phyloP scores from a whole-genome alignment of 2,888 invertebrate genomes.

The Melinaea marsaeus region DNA sequence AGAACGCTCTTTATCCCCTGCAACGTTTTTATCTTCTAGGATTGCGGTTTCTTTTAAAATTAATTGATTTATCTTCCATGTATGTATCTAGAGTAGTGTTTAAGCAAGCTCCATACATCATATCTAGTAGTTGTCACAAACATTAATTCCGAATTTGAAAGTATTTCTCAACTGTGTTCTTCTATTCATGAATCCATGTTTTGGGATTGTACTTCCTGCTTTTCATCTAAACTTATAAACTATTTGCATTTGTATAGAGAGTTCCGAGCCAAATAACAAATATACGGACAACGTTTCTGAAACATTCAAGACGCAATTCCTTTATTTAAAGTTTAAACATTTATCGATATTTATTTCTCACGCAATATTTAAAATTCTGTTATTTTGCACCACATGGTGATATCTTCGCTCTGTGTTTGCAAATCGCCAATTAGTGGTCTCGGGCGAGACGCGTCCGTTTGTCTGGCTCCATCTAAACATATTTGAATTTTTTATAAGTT shows the following conservation, averaged over 20 bases:
- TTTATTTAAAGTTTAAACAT: no score
- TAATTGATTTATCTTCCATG: no score
- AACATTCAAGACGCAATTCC: no score
- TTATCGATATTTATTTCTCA: no score
- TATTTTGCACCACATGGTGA: background rate
- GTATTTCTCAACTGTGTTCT: constrained; percentile 25
- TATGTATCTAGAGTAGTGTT: no score
- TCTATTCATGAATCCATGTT: constrained; percentile 30
- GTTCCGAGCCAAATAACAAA: background rate
- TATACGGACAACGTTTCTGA: no score
- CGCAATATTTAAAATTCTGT: background rate
- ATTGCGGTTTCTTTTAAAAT: no score
- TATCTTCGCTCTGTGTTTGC: background rate
- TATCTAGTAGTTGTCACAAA: constrained; percentile 23
- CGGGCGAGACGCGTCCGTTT: constrained; percentile 35
- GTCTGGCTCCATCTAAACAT: constrained; percentile 33
- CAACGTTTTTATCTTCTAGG: no score
- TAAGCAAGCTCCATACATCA: constrained; percentile 14
- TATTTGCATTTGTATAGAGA: constrained; percentile 13
- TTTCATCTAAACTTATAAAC: constrained; percentile 13
- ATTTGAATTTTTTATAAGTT: constrained; percentile 39
- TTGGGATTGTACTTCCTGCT: constrained; percentile 18
- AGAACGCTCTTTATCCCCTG: background rate
- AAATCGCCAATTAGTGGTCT: constrained; percentile 34
- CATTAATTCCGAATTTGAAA: constrained; percentile 25